Evolutionary conservation across 2,888 invertebrate species (phyloP).

Genomic region (Athetis lepigone): DNA sequence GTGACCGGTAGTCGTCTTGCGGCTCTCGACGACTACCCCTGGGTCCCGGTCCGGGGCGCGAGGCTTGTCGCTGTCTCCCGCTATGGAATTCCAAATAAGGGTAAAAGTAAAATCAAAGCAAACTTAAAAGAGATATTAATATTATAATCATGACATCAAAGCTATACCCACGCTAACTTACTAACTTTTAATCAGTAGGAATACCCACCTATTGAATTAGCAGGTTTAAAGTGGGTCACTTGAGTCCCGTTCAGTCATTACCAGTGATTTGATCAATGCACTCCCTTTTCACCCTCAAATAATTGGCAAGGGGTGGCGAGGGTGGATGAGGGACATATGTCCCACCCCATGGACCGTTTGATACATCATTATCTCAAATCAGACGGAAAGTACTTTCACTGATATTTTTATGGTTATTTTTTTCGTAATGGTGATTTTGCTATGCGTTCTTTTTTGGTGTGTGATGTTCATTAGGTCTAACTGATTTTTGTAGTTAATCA

Average conservation of each 20-base stretch:
- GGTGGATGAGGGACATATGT: constrained; percentile 81
- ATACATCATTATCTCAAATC: constrained; percentile 80
- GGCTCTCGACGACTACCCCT: no score
- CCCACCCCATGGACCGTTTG: constrained; percentile 69
- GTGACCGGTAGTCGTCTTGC: no score
- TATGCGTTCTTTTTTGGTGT: background rate
- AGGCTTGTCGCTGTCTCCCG: no score
- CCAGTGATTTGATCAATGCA: constrained; percentile 57
- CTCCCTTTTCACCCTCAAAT: constrained; percentile 55
- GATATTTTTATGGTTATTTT: constrained; percentile 60
- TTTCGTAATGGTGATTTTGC: constrained; percentile 11
- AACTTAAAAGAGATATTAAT: no score
- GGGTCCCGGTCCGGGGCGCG: no score
- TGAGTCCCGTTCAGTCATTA: constrained; percentile 51
- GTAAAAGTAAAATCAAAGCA: no score
- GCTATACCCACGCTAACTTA: no score
- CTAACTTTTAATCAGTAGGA: background rate
- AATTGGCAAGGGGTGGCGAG: constrained; percentile 76
- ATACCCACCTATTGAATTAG: constrained; percentile 26
- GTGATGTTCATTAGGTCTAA: background rate
- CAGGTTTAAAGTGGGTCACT: constrained; percentile 28
- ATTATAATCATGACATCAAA: no score
- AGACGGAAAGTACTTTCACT: constrained; percentile 72
- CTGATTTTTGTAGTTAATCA: no score
- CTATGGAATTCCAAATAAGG: no score